Conservation (phyloP, 1,140 invertebrate genomes). For the Calliphora vicina region DNA sequence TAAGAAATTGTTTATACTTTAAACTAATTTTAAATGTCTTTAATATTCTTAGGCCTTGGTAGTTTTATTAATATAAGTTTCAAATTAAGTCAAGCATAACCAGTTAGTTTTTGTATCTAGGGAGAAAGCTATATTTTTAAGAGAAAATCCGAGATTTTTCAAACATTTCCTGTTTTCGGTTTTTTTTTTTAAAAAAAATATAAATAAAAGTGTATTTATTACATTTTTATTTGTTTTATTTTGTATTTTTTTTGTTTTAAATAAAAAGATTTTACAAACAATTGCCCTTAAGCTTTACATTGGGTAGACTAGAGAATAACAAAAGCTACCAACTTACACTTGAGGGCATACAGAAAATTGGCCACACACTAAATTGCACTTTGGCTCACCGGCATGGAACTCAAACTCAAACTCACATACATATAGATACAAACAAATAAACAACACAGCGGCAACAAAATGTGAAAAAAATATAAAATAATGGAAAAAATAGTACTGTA, state of each 20-base stretch:
- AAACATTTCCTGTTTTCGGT: not conserved
- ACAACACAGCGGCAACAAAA: not conserved
- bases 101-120: too few relatives aligned
- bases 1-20: too few relatives aligned
- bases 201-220: not conserved
- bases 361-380: conserved; percentile 60
- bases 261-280: conserved; percentile 4
- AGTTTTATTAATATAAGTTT: not conserved
- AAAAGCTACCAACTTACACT: conserved; percentile 12
- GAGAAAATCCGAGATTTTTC: too few relatives aligned
- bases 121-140: too few relatives aligned
- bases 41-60: not conserved
- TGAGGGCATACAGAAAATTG: conserved; percentile 48
- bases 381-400: conserved; percentile 23
- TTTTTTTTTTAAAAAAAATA: not conserved
- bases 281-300: conserved; percentile 12
- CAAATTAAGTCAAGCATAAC: not conserved
- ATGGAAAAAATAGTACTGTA: not conserved
- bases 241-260: too few relatives aligned
- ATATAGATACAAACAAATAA: not conserved
- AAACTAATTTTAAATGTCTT: too few relatives aligned
- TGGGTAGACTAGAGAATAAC: not conserved
- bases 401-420: not conserved
- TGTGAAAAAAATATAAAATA: not conserved
- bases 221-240: not conserved